Evolutionary conservation across 1,140 invertebrate genomes (phyloP), one percentile per base, ranked within the genome.

Genomic region (Bactericera cockerelli): DNA sequence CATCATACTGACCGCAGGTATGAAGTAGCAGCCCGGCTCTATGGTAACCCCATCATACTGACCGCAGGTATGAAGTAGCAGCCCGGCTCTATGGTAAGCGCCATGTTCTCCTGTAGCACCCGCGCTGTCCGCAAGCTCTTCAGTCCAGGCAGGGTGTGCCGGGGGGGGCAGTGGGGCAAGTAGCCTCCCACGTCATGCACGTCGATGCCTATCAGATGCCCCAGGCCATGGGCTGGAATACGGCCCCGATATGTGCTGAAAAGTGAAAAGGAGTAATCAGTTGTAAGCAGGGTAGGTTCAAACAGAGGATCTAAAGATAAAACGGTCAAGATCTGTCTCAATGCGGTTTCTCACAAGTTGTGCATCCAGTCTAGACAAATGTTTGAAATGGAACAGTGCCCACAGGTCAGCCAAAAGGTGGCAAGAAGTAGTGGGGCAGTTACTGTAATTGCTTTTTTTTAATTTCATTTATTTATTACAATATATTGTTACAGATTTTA

Each of bases 161-260:
- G 76, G 58, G 72, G 65, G 0, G 85, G 85, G 19, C 42, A 49
- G n/a, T 22, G 22, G 64, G 77, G 71, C 3, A 73, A 72, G 72
- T 98, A 98, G 4, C 93, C 96, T 26, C 94, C 96, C 56, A 95
- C 93, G 76, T 99, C 95, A 68, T 99, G 96, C 1, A 95, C 92
- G 74, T 99, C 95, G 36, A 93, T 71, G 0, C 93, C 95, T 71
- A 99, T 73, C 36, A 98, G 76, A 75, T 99, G 95, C 0, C 96
- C 95, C 2, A 99, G 74, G 8, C 96, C 96, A 71, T 99, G 96
- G 95, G 95, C 76, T 97, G 93, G 65, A 99, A 96, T 0, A 93
- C 74, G 3, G 87, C 88, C 24, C 83, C 84, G 1, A 99, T 70
- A 24, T 83, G 24, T 72, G 77, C 69, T 72, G 59, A 8, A 66